Base-by-base conservation (phyloP, 2,797 vertebrate genomes). In the Oreochromis grahami region DNA sequence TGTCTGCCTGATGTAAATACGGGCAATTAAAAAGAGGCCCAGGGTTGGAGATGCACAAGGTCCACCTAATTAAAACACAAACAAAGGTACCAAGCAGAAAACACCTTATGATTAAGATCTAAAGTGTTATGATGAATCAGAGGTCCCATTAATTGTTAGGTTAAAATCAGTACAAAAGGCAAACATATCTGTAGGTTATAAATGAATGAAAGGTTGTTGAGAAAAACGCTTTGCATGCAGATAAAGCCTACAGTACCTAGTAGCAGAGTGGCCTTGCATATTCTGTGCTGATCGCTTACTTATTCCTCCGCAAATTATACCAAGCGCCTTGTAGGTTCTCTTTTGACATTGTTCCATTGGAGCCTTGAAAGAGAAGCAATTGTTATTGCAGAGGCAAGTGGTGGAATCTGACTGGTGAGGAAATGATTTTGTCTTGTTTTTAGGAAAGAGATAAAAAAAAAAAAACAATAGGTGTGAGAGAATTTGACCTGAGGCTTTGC, bases 31-130 rank as follows among this genome's bases (percentile, higher is more conserved):
- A 98, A 97, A 95, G 95, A 92, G 95, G 96, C 96, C 96, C 96
- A 94, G 96, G 97, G 97, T 97, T 97, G 96, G 96, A 98, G 97
- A 97, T 91, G 94, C 96, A 96, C 96, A 97, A 97, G 97, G 97
- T 98, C 97, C 95, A 95, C 96, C 96, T 98, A 98, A 98, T 98
- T 98, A 98, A 98, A 98, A 97, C 95, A 97, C 97, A 98, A 98
- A 98, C 97, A 98, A 98, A 98, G 97, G 96, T 97, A 97, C 94
- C 95, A 84, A 93, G 95, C 95, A 96, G 96, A 96, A 97, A 96
- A 96, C 93, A 95, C 96, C 96, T 95, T 96, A 95, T 97, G 97
- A 98, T 98, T 98, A 97, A 97, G 96, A 97, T 97, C 96, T 97
- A 96, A 98, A 97, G 96, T 97, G 97, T 97, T 97, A 95, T 96